Evolutionary conservation across 2,888 invertebrate genomes (phyloP), one percentile per base, ranked within the genome.

Genomic region (Anagyrus pseudococci): DNA sequence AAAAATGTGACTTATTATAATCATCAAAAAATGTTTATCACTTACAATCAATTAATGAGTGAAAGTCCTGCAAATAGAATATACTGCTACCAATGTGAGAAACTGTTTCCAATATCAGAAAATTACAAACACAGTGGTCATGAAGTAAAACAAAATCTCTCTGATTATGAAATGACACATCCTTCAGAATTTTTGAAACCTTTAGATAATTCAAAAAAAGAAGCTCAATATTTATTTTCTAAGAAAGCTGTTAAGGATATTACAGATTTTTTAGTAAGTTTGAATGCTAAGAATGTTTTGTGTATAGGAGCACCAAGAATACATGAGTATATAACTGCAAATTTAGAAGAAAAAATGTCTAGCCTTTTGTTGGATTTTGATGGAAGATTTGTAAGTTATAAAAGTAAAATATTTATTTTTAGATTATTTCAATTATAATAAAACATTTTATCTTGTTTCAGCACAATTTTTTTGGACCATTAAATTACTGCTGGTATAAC

Each of bases 161-260:
- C 84, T 0, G 85, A 88, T 72, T 81, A 88, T 67, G 83, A 86
- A 67, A 78, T 92, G 22, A 72, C 74, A 2, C 83, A 85, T 69
- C 91, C 93, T 0, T 88, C 90, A 0, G 83, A 85, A 58, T 84
- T 93, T 73, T 78, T 96, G 10, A 84, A 84, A 26, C 87, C 93
- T 0, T 75, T 91, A 15, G 87, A 89, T 48, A 87, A 91, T 81
- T 87, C 91, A 53, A 90, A 91, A 69, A 89, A 88, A 23, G 93
- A 94, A 81, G 96, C 96, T 0, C 96, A 96, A 79, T 96, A 92
- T 79, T 86, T 94, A 71, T 96, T 96, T 80, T 86, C 90, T 1
- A 84, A 87, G 67, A 85, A 86, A 66, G 85, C 92, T 25, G 84
- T 89, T 4, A 73, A 83, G 13, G 88, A 90, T 67, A 84, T 94